phyloP scores from a whole-genome alignment of 2,113 vertebrate genomes.

The Raja brachyura region DNA sequence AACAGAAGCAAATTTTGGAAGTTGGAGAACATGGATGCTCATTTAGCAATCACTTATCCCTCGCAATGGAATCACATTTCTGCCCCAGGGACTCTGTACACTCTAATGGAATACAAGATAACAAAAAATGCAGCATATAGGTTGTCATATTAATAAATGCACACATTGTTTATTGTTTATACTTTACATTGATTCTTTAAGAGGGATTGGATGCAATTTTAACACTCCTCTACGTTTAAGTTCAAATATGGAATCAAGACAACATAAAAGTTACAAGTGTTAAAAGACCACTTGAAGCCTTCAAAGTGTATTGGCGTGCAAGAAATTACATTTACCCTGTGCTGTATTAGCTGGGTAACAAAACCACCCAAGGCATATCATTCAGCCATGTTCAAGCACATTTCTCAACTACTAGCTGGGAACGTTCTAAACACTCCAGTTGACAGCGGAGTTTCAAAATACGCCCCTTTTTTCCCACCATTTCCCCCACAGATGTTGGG shows the following conservation, averaged over 20 bases:
- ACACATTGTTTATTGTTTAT: background rate
- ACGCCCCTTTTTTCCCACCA: background rate
- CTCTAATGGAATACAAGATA: background rate
- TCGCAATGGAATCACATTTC: too few relatives aligned
- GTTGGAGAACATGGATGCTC: too few relatives aligned
- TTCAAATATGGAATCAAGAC: too few relatives aligned
- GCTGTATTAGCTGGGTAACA: background rate
- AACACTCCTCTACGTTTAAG: too few relatives aligned
- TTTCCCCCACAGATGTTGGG: background rate
- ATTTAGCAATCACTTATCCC: too few relatives aligned
- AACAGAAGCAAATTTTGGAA: too few relatives aligned
- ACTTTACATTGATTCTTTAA: background rate
- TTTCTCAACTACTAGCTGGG: background rate
- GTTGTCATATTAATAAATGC: background rate
- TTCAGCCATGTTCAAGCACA: background rate
- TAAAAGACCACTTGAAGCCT: slow-evolving; percentile 1
- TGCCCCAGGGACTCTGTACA: background rate
- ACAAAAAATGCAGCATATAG: background rate
- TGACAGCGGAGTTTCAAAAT: background rate
- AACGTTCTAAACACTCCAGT: background rate
- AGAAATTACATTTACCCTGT: background rate
- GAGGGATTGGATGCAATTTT: background rate
- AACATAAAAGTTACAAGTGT: background rate
- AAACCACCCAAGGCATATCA: background rate
- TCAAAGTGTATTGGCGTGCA: background rate